These are phyloP conservation scores for Atherix ibis DNA, from an alignment of 2,888 invertebrate genomes.

Conservation along the genomic window DNA sequence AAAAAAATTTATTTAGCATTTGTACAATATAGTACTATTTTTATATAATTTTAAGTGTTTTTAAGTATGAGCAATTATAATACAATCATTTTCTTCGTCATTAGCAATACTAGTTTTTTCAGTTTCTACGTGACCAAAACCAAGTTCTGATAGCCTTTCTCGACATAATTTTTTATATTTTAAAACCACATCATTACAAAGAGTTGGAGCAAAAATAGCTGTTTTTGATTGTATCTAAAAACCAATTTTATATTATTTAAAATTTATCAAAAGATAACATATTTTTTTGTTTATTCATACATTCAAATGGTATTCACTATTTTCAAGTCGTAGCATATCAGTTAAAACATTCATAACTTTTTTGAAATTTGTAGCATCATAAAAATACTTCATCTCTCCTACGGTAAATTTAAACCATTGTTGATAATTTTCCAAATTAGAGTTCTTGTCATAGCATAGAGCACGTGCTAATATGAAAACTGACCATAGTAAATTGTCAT, in stretches of 20 bases:
- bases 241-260: no score
- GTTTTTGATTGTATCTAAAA: constrained; percentile 23
- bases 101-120: neutral
- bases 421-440: constrained; percentile 6
- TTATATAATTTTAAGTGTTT: no score
- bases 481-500: constrained; percentile 17
- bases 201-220: constrained; percentile 21
- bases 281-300: no score
- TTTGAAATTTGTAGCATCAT: constrained; percentile 21
- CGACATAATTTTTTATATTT: constrained; percentile 22
- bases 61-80: constrained; percentile 9
- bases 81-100: constrained; percentile 7
- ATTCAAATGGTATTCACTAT: no score
- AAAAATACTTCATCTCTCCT: constrained; percentile 25
- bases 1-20: no score
- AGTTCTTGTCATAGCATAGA: constrained; percentile 8
- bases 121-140: neutral
- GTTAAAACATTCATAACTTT: constrained; percentile 18
- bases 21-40: no score
- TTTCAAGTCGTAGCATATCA: constrained; percentile 21
- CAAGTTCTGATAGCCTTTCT: neutral
- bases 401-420: constrained; percentile 27
- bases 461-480: constrained; percentile 23
- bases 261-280: no score
- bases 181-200: constrained; percentile 25